A percentile compares a stretch with the other conserved stretches of the same genome.
Conservation (phyloP, 2,888 invertebrate genomes). For the Pardosa pseudoannulata region DNA sequence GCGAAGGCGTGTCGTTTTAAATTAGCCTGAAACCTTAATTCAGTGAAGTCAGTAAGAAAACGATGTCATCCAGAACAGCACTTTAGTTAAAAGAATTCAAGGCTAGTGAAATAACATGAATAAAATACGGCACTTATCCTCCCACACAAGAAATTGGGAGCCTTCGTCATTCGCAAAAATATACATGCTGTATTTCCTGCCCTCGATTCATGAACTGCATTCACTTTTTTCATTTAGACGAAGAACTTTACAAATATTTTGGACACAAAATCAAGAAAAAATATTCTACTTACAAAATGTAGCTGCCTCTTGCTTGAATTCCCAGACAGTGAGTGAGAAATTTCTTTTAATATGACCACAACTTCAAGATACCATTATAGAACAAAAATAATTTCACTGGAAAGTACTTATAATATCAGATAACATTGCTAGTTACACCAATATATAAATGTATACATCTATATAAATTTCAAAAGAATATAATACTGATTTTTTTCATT, state of each 20-base stretch:
- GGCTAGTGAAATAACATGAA: slow-evolving; percentile 57
- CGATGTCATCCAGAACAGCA: slow-evolving; percentile 58
- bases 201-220: slow-evolving; percentile 25
- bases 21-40: slow-evolving; percentile 55
- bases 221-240: not conserved
- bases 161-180: slow-evolving; percentile 62
- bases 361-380: too few species aligned
- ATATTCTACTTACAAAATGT: too few species aligned
- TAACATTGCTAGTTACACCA: too few species aligned
- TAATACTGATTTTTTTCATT: too few species aligned
- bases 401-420: too few species aligned
- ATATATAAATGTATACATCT: too few species aligned
- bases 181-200: slow-evolving; percentile 20
- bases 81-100: slow-evolving; percentile 69
- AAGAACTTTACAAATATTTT: not conserved
- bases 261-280: not conserved
- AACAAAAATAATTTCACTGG: too few species aligned
- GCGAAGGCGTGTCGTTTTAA: slow-evolving; percentile 59
- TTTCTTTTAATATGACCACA: too few species aligned
- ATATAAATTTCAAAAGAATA: too few species aligned
- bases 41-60: slow-evolving; percentile 39
- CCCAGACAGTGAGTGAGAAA: too few species aligned
- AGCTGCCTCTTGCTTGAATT: too few species aligned
- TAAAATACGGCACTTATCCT: slow-evolving; percentile 64
- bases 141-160: slow-evolving; percentile 59